Conservation (phyloP, 2,797 vertebrate species). For the Pangasius krempfi region DNA sequence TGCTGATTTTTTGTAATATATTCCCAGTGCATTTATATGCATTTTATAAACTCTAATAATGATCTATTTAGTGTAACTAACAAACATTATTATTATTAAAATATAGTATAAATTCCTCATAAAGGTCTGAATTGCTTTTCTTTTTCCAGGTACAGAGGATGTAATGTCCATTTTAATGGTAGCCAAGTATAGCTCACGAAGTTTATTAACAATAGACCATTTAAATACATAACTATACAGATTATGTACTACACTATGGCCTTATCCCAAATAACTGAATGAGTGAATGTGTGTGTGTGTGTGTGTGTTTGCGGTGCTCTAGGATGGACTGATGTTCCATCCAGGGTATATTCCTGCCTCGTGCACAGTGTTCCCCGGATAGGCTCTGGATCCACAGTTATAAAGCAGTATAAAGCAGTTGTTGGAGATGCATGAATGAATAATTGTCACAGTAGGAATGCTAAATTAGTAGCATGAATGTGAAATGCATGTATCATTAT, state of each 20-base stretch:
- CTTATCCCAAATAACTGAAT: too few species aligned
- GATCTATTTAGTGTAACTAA: background rate
- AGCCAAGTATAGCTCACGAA: background rate
- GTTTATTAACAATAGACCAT: background rate
- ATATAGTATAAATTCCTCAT: background rate
- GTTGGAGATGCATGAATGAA: background rate
- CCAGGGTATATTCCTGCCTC: background rate
- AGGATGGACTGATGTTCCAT: background rate
- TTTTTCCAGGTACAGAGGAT: background rate
- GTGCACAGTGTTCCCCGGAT: background rate
- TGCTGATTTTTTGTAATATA: background rate
- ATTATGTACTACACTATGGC: too few species aligned
- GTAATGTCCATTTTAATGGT: background rate
- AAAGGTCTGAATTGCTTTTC: background rate
- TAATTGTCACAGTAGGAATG: background rate
- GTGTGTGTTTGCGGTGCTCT: background rate
- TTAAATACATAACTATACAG: background rate
- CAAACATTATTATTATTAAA: background rate
- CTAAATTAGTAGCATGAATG: constrained; percentile 10
- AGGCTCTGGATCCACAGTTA: background rate
- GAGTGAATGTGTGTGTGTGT: background rate
- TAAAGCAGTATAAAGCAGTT: background rate
- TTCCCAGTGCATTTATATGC: background rate
- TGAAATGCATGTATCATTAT: constrained; percentile 23
- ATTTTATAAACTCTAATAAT: background rate